Base-by-base conservation (phyloP, 2,797 vertebrate genomes). In the Myotis myotis region DNA sequence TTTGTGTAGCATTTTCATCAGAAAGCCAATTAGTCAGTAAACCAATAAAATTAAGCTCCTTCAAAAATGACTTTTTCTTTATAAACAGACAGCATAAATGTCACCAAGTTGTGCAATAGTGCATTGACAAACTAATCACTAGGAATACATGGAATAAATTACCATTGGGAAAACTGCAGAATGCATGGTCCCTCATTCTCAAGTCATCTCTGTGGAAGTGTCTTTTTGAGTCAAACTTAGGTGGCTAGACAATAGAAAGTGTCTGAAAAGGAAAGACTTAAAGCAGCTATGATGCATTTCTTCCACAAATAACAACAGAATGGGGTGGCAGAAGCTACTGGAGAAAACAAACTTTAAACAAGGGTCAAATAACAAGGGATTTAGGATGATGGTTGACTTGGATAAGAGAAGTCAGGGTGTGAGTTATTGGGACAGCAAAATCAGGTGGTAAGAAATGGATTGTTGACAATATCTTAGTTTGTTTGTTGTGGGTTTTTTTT, bases 1-100 rank as follows among this genome's bases (percentile, higher is more conserved):
- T 60, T 78, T 74, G 53, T 74, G 13, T 87, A 82, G 36, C 30
- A 62, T 83, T 96, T 92, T 51, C 57, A 53, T 74, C 49, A 79
- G 20, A n/a, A 15, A 82, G 8, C 3, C n/a, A 11, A 23, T 51
- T 81, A n/a, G 13, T 53, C 25, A 93, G 44, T 41, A 78, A 93
- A 84, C n/a, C 70, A 76, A 62, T 30, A 86, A 68, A 92, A 89
- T 68, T 74, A 79, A 80, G 1, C 0, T 87, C 6, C 3, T 74
- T 13, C 38, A 82, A 85, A 75, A 89, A 33, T 62, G 47, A 93
- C 16, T 19, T 71, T 36, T 70, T 2, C 12, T 30, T 16, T 22
- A 3, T 82, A 86, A 92, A 53, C 0, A 51, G 33, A 68, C 1
- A 83, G 36, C n/a, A 60, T 38, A 64, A 30, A 55, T 62, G 13